Base-by-base conservation (phyloP, 2,113 vertebrate genomes). In the Ophthalmolycus amberensis region DNA sequence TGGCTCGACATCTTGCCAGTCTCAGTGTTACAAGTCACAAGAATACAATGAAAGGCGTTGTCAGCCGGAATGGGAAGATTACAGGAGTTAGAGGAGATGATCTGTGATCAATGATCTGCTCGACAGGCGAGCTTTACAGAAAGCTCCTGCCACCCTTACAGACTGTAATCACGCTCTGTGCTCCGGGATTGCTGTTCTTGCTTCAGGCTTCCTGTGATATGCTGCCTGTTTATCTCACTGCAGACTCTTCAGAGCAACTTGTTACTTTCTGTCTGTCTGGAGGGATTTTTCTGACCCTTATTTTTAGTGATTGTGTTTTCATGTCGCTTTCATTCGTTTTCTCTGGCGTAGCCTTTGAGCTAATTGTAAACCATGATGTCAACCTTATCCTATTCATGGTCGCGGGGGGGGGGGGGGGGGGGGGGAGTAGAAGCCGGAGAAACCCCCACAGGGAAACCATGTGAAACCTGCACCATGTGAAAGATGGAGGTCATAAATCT, bases 121-220 rank as follows among this genome's bases (percentile, higher is more conserved):
- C 38, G 54, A 81, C 85, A 80, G 85, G 56, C 25, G 34, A 86
- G 86, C 80, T 48, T 50, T 71, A 34, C 63, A 84, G 64, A 79
- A 74, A 84, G 72, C 69, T 75, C 37, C 69, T 65, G 62, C 78
- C 50, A 56, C 77, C 73, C 68, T 84, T 63, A 82, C 84, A 88
- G 64, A 25, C 65, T 85, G 65, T 88, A 92, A 92, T 92, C 84
- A 85, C 63, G 73, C 50, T 71, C 82, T 77, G 79, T 54, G 16
- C 68, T 83, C 46, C 12, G 29, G 85, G 56, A 80, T 75, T 77
- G 85, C 79, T 75, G 67, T 76, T 85, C 56, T 83, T 65, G 82
- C 85, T 89, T 54, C 34, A 7, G 81, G 79, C 34, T 82, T 64
- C 64, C 72, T 83, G 68, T 77, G 88, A 67, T 37, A 71, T 37